Percentiles rank a stretch among this genome's conserved stretches.
These are phyloP conservation scores for Rhodophaea formosa DNA, from an alignment of 2,888 invertebrate species.

Conservation along the genomic window DNA sequence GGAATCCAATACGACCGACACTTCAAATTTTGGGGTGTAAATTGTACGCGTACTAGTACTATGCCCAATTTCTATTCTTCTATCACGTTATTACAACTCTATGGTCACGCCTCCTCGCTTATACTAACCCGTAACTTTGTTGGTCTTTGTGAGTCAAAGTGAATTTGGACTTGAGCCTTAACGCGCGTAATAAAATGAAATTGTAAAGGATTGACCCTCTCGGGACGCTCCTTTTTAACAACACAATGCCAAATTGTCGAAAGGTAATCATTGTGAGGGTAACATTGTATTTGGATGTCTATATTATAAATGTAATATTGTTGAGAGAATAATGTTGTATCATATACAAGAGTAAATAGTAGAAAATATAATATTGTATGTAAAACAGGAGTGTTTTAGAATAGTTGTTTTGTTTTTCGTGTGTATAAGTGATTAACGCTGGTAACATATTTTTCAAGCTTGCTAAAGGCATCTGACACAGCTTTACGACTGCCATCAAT, in stretches of 20 bases:
- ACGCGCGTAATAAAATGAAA: conserved; percentile 15
- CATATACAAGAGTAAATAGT: too few relatives aligned
- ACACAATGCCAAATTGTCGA: background rate
- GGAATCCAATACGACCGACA: too few relatives aligned
- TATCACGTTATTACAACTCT: background rate
- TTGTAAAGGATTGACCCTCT: conserved; percentile 12
- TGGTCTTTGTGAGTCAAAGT: conserved; percentile 16
- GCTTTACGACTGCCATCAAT: too few relatives aligned
- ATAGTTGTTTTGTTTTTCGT: too few relatives aligned
- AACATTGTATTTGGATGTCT: background rate
- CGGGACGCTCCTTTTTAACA: conserved; percentile 1
- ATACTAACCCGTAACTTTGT: conserved; percentile 18
- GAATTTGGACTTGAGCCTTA: conserved; percentile 14
- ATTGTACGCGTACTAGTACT: too few relatives aligned
- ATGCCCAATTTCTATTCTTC: background rate
- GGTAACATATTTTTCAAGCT: too few relatives aligned
- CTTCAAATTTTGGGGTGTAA: too few relatives aligned
- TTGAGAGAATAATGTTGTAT: too few relatives aligned
- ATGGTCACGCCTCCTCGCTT: conserved; percentile 6
- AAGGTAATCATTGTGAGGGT: background rate
- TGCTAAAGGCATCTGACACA: too few relatives aligned
- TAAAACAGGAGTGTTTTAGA: too few relatives aligned
- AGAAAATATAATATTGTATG: too few relatives aligned
- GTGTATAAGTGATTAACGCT: too few relatives aligned
- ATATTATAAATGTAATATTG: background rate